These are phyloP conservation scores for Calliphora vomitoria DNA, from an alignment of 2,888 invertebrate species.

Conservation along the genomic window DNA sequence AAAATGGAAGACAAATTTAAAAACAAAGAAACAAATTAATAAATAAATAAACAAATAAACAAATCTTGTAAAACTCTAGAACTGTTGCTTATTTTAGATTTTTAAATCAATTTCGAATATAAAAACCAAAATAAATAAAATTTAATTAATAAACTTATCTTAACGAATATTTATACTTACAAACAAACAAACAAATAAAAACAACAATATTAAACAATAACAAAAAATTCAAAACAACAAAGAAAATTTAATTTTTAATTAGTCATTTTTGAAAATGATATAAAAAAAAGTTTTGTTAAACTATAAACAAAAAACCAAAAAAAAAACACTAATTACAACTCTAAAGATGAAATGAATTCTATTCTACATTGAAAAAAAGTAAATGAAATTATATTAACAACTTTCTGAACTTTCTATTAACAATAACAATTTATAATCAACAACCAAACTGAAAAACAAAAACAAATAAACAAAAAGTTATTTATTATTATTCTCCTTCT, in stretches of 20 bases:
- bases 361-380: slow-evolving; percentile 5
- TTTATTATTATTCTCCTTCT: slow-evolving; percentile 68
- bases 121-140: slow-evolving; percentile 52
- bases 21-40: slow-evolving; percentile 19
- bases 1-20: slow-evolving; percentile 41
- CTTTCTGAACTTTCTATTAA: slow-evolving; percentile 51
- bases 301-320: slow-evolving; percentile 5
- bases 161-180: slow-evolving; percentile 71
- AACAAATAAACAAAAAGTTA: slow-evolving; percentile 49
- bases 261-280: slow-evolving; percentile 38
- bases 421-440: slow-evolving; percentile 68
- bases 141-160: slow-evolving; percentile 56
- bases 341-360: slow-evolving; percentile 27
- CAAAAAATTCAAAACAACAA: slow-evolving; percentile 12
- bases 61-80: slow-evolving; percentile 66
- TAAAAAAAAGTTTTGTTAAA: slow-evolving; percentile 45
- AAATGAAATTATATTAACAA: slow-evolving; percentile 26
- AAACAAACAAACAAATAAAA: slow-evolving; percentile 43
- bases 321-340: background rate
- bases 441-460: slow-evolving; percentile 10
- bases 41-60: slow-evolving; percentile 21
- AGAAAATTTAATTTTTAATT: slow-evolving; percentile 45
- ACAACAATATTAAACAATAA: slow-evolving; percentile 52
- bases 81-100: slow-evolving; percentile 74
- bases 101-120: slow-evolving; percentile 63